Evolutionary conservation across 1,140 invertebrate species (phyloP), one percentile per base, ranked within the genome.

Genomic region (Chrysomallon squamiferum): DNA sequence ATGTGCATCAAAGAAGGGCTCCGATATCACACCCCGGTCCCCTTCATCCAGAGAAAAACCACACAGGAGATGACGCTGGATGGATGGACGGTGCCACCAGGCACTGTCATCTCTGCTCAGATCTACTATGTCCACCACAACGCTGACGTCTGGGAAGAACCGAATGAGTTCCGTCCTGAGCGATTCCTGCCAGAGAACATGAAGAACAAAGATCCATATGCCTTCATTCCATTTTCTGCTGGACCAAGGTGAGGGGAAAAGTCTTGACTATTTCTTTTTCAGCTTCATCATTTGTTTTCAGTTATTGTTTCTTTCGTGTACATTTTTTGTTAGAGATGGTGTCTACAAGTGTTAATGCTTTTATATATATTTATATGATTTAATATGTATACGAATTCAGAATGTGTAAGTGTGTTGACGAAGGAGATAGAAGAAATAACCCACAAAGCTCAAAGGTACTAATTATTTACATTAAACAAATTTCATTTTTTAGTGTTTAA

Each of bases 21-120:
- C 60, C 66, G 85, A 35, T 63, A 87, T n/a, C 79, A 78, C 64
- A 64, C 74, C 4, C 80, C 84, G 0, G 76, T 85, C 6, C 92
- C 92, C 0, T 82, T 91, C 22, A 92, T 95, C 71, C 91, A 90
- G 2, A 86, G 93, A 71, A 83, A 90, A 62, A 76, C 93, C 2
- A 90, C 90, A 57, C 85, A 92, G 76, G 91, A 94, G 54, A 84
- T 86, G 27, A 62, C 41, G 74, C 73, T 88, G 27, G 77, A 76
- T 59, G 75, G 74, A 20, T 20, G 65, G 11, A 63, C 18, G 4
- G 20, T 78, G 1, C 76, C 76, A 30, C 13, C 66, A 2, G 75
- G 71, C 6, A 72, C 73, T 9, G 1, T 61, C 13, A 35, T 78
- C 15, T 25, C 59, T 3, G 30, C 70, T 13, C 22, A 43, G 13